phyloP scores from a whole-genome alignment of 1,140 invertebrate genomes.

The Cephus cinctus region DNA sequence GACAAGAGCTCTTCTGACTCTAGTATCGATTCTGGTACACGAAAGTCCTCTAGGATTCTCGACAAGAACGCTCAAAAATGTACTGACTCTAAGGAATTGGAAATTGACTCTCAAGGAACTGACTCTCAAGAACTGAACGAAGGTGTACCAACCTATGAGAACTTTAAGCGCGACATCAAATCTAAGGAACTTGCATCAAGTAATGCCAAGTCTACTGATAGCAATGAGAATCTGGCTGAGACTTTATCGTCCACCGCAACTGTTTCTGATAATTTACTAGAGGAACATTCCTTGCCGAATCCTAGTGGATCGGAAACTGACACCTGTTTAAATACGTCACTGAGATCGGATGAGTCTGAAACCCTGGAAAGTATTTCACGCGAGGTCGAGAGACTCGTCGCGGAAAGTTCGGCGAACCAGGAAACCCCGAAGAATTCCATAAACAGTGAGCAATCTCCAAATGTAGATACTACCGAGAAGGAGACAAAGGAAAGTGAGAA shows the following conservation, averaged over 20 bases:
- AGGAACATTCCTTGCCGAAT: too few relatives aligned
- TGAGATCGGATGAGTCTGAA: slow-evolving; percentile 29
- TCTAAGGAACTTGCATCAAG: too few relatives aligned
- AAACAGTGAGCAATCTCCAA: neutral
- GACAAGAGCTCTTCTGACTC: neutral
- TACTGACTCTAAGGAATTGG: neutral
- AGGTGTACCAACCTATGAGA: too few relatives aligned
- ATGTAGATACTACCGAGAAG: slow-evolving; percentile 13
- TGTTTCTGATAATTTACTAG: too few relatives aligned
- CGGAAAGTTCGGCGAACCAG: slow-evolving; percentile 12
- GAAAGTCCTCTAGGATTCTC: neutral
- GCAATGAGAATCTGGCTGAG: too few relatives aligned
- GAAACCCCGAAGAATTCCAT: neutral
- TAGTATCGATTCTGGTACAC: neutral
- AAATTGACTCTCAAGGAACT: neutral
- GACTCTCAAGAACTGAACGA: too few relatives aligned
- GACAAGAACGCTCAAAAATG: neutral
- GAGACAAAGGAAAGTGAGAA: slow-evolving; percentile 11
- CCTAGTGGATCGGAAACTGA: neutral
- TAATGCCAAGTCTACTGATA: too few relatives aligned
- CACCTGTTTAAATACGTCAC: neutral
- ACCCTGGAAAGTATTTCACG: slow-evolving; percentile 44
- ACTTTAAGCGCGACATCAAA: too few relatives aligned
- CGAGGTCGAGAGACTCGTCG: slow-evolving; percentile 40
- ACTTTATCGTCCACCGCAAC: too few relatives aligned